phyloP scores from a whole-genome alignment of 2,113 vertebrate genomes.

The Gallinago paraguaiae region DNA sequence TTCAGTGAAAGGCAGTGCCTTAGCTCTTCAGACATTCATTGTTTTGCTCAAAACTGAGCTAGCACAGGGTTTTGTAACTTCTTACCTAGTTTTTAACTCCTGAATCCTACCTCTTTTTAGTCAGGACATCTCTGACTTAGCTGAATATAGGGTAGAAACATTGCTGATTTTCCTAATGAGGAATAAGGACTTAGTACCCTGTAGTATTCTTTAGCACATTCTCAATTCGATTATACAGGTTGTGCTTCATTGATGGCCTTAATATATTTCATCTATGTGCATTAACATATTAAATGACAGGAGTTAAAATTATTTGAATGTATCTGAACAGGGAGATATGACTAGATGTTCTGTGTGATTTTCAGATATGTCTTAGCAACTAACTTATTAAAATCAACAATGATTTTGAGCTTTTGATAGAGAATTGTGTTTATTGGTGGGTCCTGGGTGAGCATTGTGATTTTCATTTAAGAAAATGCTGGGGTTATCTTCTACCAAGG shows the following conservation, averaged over 20 bases:
- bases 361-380: neutral
- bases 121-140: neutral
- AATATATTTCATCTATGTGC: neutral
- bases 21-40: neutral
- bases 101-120: neutral
- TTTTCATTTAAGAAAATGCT: neutral
- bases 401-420: neutral
- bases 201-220: neutral
- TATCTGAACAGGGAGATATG: neutral
- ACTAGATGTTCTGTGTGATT: neutral
- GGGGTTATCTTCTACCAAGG: neutral
- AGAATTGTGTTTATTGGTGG: neutral
- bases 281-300: neutral
- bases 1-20: neutral
- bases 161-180: neutral
- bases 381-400: neutral
- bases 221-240: neutral
- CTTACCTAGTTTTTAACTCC: neutral
- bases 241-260: neutral
- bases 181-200: neutral
- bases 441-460: neutral
- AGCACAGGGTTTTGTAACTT: rapidly evolving
- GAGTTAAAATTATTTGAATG: neutral
- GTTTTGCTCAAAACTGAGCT: neutral
- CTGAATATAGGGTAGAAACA: neutral